Evolutionary conservation across 2,797 vertebrate genomes (phyloP).

Genomic region (Tiaroga cobitis): DNA sequence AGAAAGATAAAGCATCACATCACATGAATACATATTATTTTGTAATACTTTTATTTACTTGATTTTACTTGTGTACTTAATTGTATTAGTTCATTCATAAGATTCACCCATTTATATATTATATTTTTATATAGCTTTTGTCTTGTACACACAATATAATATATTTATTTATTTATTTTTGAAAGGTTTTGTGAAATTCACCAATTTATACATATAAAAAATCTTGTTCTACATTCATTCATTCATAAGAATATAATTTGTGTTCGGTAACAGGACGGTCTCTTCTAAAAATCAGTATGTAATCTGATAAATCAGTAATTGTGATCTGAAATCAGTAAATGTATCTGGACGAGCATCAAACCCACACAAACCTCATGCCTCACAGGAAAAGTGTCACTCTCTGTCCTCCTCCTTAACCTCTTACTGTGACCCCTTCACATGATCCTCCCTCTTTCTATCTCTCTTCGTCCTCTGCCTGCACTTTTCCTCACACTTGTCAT

Average conservation of each 20-base stretch:
- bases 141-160: neutral
- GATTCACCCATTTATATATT: neutral
- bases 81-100: neutral
- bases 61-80: neutral
- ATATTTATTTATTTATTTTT: neutral
- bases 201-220: neutral
- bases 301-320: too few species aligned
- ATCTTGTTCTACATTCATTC: neutral
- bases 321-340: neutral
- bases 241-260: neutral
- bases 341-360: constrained; percentile 14
- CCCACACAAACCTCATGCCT: constrained; percentile 19
- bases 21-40: neutral
- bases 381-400: constrained; percentile 49
- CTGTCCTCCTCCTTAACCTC: constrained; percentile 39
- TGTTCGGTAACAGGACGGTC: neutral
- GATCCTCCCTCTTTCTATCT: constrained; percentile 26
- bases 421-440: constrained; percentile 51
- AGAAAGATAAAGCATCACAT: neutral
- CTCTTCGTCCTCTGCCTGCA: constrained; percentile 8
- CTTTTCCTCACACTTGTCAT: constrained; percentile 59
- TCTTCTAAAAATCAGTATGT: neutral
- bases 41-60: too few species aligned
- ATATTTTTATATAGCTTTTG: neutral
- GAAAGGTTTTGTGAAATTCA: neutral